Evolutionary conservation across 2,113 vertebrate genomes (phyloP).

Genomic region (Parotia lawesii): DNA sequence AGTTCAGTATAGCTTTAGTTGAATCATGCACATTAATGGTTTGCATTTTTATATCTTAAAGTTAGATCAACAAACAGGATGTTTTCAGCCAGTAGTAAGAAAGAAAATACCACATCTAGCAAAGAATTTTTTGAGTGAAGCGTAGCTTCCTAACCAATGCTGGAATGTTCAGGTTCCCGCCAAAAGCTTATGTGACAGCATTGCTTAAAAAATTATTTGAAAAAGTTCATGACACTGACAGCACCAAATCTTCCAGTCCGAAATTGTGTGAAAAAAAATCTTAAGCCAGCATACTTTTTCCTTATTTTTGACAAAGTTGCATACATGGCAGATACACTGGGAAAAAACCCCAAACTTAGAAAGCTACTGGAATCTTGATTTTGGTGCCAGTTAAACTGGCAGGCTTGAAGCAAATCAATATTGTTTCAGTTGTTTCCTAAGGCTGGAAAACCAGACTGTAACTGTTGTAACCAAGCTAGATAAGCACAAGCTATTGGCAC

Average conservation of each 20-base stretch:
- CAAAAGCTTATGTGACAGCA: neutral
- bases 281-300: neutral
- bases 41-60: neutral
- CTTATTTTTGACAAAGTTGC: neutral
- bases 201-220: neutral
- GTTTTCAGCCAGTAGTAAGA: neutral
- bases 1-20: neutral
- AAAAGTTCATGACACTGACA: neutral
- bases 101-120: neutral
- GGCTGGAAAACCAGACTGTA: neutral
- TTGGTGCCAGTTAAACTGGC: neutral
- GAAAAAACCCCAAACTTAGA: neutral
- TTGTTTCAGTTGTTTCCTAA: constrained; percentile 18
- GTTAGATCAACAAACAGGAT: rapidly evolving
- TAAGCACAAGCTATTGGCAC: constrained; percentile 13
- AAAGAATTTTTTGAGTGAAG: neutral
- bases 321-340: neutral
- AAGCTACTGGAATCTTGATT: neutral
- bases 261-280: neutral
- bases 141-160: neutral
- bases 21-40: neutral
- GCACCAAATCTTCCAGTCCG: neutral
- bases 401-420: neutral
- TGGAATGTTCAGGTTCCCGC: neutral
- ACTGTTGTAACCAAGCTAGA: constrained; percentile 3